Evolutionary conservation across 2,113 vertebrate genomes (phyloP).

Genomic region (Jaculus jaculus): DNA sequence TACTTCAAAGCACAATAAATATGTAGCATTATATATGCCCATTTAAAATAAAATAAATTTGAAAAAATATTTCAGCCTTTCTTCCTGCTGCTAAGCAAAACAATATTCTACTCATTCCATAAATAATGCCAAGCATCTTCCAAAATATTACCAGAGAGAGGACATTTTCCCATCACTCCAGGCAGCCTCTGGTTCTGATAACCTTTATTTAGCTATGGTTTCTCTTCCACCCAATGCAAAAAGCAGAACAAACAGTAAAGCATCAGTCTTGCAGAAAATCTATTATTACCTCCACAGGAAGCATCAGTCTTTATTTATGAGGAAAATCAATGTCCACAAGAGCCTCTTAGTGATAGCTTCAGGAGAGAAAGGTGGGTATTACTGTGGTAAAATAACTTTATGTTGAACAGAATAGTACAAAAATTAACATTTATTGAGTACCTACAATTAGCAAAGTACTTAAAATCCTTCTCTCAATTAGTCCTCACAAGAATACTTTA

Average conservation of each 20-base stretch:
- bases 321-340: constrained; percentile 57
- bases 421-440: constrained; percentile 50
- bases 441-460: constrained; percentile 51
- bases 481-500: constrained; percentile 16
- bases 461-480: constrained; percentile 49
- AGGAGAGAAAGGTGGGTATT: constrained; percentile 9
- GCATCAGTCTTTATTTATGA: constrained; percentile 56
- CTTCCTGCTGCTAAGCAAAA: constrained; percentile 31
- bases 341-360: constrained; percentile 5
- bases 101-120: not conserved
- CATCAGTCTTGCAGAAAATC: not conserved
- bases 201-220: not conserved
- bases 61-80: not conserved
- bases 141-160: not conserved
- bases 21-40: not conserved
- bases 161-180: not conserved
- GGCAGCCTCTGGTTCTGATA: not conserved
- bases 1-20: not conserved
- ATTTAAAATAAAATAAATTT: constrained; percentile 15
- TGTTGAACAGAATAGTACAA: constrained; percentile 27
- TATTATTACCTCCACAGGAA: constrained; percentile 38
- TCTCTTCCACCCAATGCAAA: not conserved
- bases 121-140: constrained; percentile 37
- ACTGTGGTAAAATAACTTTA: constrained; percentile 40
- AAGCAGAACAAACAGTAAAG: constrained; percentile 1